These are phyloP conservation scores for Petrocephalus sullivani DNA, from an alignment of 2,797 vertebrate species.

Conservation along the genomic window DNA sequence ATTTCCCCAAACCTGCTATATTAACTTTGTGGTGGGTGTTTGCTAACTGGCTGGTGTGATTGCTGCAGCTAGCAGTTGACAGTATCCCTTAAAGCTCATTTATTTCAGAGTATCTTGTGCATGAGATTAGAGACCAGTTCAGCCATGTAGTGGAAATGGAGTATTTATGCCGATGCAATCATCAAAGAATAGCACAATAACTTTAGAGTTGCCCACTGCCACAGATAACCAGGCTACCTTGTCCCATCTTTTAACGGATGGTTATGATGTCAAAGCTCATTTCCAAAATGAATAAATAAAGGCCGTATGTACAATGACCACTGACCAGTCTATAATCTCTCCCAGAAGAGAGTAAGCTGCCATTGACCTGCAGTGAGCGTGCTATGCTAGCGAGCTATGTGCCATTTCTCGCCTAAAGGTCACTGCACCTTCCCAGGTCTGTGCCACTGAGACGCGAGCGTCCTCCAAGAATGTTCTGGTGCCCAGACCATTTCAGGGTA, in stretches of 20 bases:
- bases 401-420: constrained; percentile 8
- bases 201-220: constrained; percentile 65
- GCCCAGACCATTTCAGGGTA: neutral
- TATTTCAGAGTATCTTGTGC: constrained; percentile 24
- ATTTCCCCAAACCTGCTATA: neutral
- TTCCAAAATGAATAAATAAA: constrained; percentile 11
- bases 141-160: constrained; percentile 35
- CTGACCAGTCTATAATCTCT: constrained; percentile 35
- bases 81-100: neutral
- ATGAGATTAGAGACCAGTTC: constrained; percentile 38
- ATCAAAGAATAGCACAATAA: constrained; percentile 67
- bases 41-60: neutral
- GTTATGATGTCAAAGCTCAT: constrained; percentile 35
- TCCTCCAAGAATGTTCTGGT: neutral
- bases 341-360: neutral
- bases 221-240: constrained; percentile 18
- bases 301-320: constrained; percentile 19
- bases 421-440: neutral
- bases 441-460: neutral
- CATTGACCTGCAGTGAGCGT: neutral
- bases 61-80: neutral
- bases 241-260: constrained; percentile 36
- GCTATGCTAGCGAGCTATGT: neutral
- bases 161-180: neutral
- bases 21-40: neutral